phyloP scores from a whole-genome alignment of 2,113 vertebrate genomes.

The Corapipo altera region DNA sequence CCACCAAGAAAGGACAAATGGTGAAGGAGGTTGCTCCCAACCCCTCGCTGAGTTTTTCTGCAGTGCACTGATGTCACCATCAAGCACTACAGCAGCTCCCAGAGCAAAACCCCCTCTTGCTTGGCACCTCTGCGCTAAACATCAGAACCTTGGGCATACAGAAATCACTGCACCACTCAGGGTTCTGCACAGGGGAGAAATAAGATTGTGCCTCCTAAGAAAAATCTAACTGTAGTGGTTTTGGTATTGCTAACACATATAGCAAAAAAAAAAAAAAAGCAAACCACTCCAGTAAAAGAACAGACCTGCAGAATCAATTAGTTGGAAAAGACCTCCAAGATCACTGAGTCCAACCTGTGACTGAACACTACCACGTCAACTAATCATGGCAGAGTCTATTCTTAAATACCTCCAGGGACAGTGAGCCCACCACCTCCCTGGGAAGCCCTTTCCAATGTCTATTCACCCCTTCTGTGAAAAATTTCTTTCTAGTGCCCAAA shows the following conservation, averaged over 20 bases:
- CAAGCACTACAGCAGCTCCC: background rate
- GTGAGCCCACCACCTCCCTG: accelerated
- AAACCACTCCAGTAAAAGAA: background rate
- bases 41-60: background rate
- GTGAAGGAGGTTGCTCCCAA: background rate
- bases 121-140: accelerated
- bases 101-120: background rate
- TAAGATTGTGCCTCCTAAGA: accelerated
- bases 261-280: too few relatives aligned
- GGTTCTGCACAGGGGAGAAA: accelerated
- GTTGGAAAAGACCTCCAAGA: background rate
- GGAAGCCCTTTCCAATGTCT: background rate
- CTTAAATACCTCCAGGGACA: background rate
- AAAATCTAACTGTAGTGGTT: background rate
- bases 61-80: background rate
- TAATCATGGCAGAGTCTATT: too few relatives aligned
- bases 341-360: background rate
- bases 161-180: accelerated
- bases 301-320: background rate
- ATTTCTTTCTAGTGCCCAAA: accelerated
- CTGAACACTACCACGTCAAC: background rate
- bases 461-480: accelerated
- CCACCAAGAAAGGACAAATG: accelerated
- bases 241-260: accelerated
- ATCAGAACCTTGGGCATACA: accelerated